phyloP scores from a whole-genome alignment of 2,888 invertebrate genomes.

The Drosophila testacea region DNA sequence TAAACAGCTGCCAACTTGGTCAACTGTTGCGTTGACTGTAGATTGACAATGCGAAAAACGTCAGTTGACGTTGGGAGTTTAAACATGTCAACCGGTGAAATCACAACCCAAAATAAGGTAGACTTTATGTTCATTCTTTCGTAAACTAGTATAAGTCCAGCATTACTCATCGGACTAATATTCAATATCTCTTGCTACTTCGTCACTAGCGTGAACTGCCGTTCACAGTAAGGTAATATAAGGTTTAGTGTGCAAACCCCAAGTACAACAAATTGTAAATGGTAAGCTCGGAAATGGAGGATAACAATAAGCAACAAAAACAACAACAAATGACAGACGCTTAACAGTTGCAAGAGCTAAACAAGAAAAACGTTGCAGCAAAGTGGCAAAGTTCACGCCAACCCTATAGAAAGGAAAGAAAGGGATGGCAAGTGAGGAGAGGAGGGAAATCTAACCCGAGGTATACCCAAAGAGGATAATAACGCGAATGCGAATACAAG shows the following conservation, averaged over 20 bases:
- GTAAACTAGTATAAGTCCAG: no score
- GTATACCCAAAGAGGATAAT: constrained; percentile 61
- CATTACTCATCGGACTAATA: no score
- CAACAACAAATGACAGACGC: constrained; percentile 34
- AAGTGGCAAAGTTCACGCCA: constrained; percentile 84
- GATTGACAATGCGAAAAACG: no score
- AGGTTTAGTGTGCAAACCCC: constrained; percentile 43
- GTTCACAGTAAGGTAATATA: neutral
- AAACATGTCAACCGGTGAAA: no score
- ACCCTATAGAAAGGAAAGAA: constrained; percentile 47
- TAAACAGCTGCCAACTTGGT: no score
- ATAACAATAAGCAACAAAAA: constrained; percentile 45
- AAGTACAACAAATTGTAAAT: constrained; percentile 50
- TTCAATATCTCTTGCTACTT: no score
- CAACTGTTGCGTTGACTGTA: no score
- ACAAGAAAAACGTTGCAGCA: constrained; percentile 63
- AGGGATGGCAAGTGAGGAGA: neutral
- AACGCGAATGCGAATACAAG: constrained; percentile 41
- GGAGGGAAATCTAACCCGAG: constrained; percentile 5
- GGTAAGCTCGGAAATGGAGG: constrained; percentile 28
- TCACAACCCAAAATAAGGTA: no score
- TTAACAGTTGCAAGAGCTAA: constrained; percentile 51
- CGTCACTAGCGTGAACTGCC: no score
- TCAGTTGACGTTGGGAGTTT: no score
- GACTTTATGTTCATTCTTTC: no score